Conservation (phyloP, 2,888 invertebrate genomes). For the Xylota segnis region DNA sequence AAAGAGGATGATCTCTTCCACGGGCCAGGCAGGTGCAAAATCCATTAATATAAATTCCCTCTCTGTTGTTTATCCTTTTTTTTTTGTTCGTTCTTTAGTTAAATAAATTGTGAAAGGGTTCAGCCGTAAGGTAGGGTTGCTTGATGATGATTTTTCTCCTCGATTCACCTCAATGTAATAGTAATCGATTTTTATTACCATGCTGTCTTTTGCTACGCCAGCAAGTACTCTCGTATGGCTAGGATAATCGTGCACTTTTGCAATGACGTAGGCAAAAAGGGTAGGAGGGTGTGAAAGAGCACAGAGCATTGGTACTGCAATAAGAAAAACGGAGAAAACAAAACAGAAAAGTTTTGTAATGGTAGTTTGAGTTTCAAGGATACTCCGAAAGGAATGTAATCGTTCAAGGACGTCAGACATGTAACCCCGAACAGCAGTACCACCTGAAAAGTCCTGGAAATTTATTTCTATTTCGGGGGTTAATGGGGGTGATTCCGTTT, state of each 20-base stretch:
- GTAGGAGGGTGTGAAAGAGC: not conserved
- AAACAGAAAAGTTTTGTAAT: not conserved
- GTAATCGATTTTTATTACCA: constrained; percentile 75
- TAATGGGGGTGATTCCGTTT: constrained; percentile 68
- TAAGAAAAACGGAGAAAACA: constrained; percentile 14
- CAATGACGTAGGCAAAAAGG: constrained; percentile 46
- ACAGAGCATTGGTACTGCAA: constrained; percentile 35
- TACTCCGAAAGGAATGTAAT: constrained; percentile 60
- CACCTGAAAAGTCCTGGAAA: constrained; percentile 25
- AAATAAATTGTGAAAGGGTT: constrained; percentile 56
- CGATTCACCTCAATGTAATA: constrained; percentile 63
- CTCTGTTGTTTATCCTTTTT: constrained; percentile 45
- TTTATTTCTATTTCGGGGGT: constrained; percentile 49
- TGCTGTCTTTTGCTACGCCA: constrained; percentile 32
- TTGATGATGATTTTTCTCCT: constrained; percentile 57
- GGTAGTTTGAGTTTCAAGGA: constrained; percentile 62
- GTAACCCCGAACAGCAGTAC: constrained; percentile 26
- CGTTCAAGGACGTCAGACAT: constrained; percentile 68
- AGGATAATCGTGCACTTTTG: constrained; percentile 62
- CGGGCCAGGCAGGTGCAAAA: constrained; percentile 55
- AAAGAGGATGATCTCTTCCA: constrained; percentile 34
- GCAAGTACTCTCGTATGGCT: constrained; percentile 26
- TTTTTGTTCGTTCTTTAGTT: constrained; percentile 27
- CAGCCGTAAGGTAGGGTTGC: not conserved
- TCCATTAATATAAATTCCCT: constrained; percentile 62